Evolutionary conservation across 2,113 vertebrate species (phyloP), one percentile per base, ranked within the genome.

Genomic region (Lota lota): DNA sequence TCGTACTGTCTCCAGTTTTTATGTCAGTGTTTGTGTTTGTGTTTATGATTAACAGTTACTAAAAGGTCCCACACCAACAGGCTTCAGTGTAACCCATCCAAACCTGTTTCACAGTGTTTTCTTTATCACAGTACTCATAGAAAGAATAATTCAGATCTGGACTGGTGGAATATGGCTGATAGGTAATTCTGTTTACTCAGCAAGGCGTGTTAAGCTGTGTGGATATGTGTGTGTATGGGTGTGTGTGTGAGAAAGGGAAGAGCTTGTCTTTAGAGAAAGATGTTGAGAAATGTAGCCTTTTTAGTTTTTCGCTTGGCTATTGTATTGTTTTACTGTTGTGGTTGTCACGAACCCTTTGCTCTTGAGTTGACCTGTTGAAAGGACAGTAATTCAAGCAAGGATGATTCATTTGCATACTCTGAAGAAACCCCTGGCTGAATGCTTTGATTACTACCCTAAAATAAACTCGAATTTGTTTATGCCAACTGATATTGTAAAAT

Each of bases 31-130:
- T 24, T 40, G 12, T 40, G 64, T 73, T 63, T 73, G 67, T 64
- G 61, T 47, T 33, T 63, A 81, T 14, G 19, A 74, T 74, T 75
- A 64, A 67, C 18, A 62, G 54, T 40, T 33, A 22, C 33, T 76
- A n/a, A 81, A 83, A 77, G 22, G 61, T 50, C 62, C 57, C 68
- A 56, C 53, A 56, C 14, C 71, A 59, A 56, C 22, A 18, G 70
- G 66, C 67, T 17, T 77, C 75, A 21, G 80, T 65, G 75, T 80
- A 62, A 8, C 73, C 79, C 65, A 66, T 82, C 72, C 68, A 82
- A 87, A 90, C 86, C 83, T 80, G 87, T 89, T 90, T 70, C 78
- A 74, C 74, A 77, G 83, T 84, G 19, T 51, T 56, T 18, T 68
- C 64, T 75, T 47, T 1, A 47, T 47, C 40, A 47, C 10, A 21